phyloP scores from a whole-genome alignment of 2,113 vertebrate genomes.

The Proteles cristata region DNA sequence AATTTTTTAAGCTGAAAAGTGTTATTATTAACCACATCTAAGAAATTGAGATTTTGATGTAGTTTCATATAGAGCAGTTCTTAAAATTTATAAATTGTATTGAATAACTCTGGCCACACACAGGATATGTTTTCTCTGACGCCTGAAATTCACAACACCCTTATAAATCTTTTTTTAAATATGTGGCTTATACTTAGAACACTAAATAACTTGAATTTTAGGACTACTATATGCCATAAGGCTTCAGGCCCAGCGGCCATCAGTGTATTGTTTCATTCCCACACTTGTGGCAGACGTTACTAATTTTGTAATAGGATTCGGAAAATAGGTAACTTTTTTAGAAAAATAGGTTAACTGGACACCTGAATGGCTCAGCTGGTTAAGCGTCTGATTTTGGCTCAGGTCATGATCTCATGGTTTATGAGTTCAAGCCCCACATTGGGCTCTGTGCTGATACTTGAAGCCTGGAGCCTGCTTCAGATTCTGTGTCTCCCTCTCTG shows the following conservation, averaged over 20 bases:
- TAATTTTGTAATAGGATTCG: not conserved
- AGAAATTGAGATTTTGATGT: not conserved
- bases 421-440: too few species aligned
- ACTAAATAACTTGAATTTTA: not conserved
- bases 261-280: not conserved
- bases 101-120: not conserved
- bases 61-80: not conserved
- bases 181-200: not conserved
- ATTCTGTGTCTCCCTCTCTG: too few species aligned
- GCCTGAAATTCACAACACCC: not conserved
- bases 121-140: not conserved
- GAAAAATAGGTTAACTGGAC: not conserved
- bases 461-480: too few species aligned
- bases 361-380: too few species aligned
- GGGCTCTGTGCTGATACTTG: too few species aligned
- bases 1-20: not conserved
- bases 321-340: not conserved
- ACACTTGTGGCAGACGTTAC: not conserved
- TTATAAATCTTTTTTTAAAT: not conserved
- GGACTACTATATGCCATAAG: not conserved
- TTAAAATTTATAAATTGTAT: not conserved
- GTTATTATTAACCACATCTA: not conserved
- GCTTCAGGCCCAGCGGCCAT: not conserved
- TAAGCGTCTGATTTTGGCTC: too few species aligned
- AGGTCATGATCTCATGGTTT: too few species aligned